phyloP scores from a whole-genome alignment of 92 coral and sea anemone genomes.

The Desmophyllum pertusum region DNA sequence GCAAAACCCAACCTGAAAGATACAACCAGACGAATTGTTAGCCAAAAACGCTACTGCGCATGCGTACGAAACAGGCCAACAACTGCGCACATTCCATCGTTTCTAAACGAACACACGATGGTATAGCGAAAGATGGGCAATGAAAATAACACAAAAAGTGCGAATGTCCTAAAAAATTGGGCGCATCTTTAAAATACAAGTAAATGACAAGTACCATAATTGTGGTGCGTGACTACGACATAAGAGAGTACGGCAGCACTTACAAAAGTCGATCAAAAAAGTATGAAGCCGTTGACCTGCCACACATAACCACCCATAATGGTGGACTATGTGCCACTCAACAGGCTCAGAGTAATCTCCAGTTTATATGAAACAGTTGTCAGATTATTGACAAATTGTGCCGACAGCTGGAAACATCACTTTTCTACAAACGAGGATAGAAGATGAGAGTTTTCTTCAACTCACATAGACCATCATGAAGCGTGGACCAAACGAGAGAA shows the following conservation, averaged over 20 bases:
- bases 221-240: background rate
- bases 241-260: slow-evolving; percentile 15
- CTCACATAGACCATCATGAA: too few species aligned
- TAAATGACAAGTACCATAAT: slow-evolving; percentile 3
- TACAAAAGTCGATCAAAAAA: background rate
- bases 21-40: background rate
- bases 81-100: background rate
- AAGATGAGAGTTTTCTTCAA: too few species aligned
- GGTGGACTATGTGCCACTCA: slow-evolving; percentile 77
- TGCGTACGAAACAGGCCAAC: slow-evolving; percentile 47
- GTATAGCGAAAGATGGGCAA: background rate
- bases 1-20: slow-evolving; percentile 76
- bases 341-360: slow-evolving; percentile 80
- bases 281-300: slow-evolving; percentile 66
- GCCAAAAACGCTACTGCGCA: slow-evolving; percentile 55
- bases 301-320: slow-evolving; percentile 61
- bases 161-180: background rate
- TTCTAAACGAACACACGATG: background rate
- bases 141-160: background rate
- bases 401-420: slow-evolving; percentile 96
- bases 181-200: background rate
- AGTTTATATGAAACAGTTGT: slow-evolving; percentile 83
- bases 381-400: slow-evolving; percentile 63
- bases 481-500: too few species aligned
- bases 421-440: background rate